Base-by-base conservation (phyloP, 2,113 vertebrate species). In the Pelobates fuscus region DNA sequence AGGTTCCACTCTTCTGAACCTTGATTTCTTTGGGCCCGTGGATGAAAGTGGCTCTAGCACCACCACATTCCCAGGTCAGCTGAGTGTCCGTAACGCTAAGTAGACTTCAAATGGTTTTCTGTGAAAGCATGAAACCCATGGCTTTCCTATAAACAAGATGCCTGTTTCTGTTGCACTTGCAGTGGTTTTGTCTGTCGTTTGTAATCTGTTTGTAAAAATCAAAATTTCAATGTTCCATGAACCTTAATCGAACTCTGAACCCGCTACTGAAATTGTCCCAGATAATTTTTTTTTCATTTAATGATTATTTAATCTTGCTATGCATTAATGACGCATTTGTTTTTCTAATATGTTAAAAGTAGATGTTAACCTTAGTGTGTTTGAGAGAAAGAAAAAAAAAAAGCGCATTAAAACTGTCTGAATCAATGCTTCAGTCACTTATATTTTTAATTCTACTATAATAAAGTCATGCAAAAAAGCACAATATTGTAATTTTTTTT, bases 11-110 rank as follows among this genome's bases (percentile, higher is more conserved):
- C 92, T 98, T 81, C 94, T 98, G 92, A 98, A 98, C 92, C 96
- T 99, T 92, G 97, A 99, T 90, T 98, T 99, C 95, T 99, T 99
- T 94, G 97, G 97, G 90, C 96, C 96, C 77, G 94, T 98, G 93
- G 97, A 99, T 91, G 97, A 98, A 90, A 98, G 91, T 89, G 93
- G 94, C 90, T 95, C 93, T 91, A 90, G 88, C 92, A 91, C 90
- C 90, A 91, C 91, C 66, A 94, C 96, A 87, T 96, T 99, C 88
- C 97, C 97, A 98, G 97, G 97, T 98, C 94, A 98, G 96, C 92
- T 82, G 88, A 91, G 86, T 87, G 84, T 87, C 86, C 72, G 86
- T 89, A 85, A 88, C 85, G 88, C 83, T 80, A 82, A 86, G 78
- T 87, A 80, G 80, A 86, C 78, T 24, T 70, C 67, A 78, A 84